Evolutionary conservation across 2,888 invertebrate genomes (phyloP).

Genomic region (Beris morrisii): DNA sequence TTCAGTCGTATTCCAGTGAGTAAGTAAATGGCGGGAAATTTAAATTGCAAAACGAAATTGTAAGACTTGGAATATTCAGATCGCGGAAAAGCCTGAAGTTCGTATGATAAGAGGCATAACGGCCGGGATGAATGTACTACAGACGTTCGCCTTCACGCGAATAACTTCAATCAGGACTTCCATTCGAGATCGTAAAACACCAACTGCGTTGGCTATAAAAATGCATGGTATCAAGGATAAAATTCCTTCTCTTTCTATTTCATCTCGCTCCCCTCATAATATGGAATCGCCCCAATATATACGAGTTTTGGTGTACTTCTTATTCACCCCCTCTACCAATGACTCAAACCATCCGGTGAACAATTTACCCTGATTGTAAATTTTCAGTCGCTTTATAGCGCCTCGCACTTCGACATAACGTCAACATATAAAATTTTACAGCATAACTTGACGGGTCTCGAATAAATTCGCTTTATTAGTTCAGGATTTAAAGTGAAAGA

Average conservation of each 20-base stretch:
- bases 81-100: slow-evolving; percentile 4
- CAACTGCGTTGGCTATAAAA: slow-evolving; percentile 30
- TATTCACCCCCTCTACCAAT: not conserved
- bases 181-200: slow-evolving; percentile 21
- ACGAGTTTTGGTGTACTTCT: slow-evolving; percentile 5
- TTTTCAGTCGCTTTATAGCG: slow-evolving; percentile 32
- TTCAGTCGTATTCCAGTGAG: not conserved
- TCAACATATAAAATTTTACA: slow-evolving; percentile 31
- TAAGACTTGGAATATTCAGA: slow-evolving; percentile 2
- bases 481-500: slow-evolving; percentile 28
- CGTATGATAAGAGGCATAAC: slow-evolving; percentile 24
- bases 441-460: slow-evolving; percentile 27
- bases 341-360: slow-evolving; percentile 16
- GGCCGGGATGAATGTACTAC: not conserved
- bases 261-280: not conserved
- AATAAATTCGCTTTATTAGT: slow-evolving; percentile 31
- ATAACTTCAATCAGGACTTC: slow-evolving; percentile 23
- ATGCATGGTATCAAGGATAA: slow-evolving; percentile 27
- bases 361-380: slow-evolving; percentile 31
- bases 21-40: not conserved
- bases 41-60: slow-evolving; percentile 4
- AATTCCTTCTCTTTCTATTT: slow-evolving; percentile 5
- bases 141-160: slow-evolving; percentile 4
- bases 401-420: slow-evolving; percentile 25
- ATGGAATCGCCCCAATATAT: slow-evolving; percentile 4